Percentiles rank a stretch among this genome's conserved stretches.
Evolutionary conservation across 2,797 vertebrate species (phyloP).

Genomic region (Phataginus tricuspis): DNA sequence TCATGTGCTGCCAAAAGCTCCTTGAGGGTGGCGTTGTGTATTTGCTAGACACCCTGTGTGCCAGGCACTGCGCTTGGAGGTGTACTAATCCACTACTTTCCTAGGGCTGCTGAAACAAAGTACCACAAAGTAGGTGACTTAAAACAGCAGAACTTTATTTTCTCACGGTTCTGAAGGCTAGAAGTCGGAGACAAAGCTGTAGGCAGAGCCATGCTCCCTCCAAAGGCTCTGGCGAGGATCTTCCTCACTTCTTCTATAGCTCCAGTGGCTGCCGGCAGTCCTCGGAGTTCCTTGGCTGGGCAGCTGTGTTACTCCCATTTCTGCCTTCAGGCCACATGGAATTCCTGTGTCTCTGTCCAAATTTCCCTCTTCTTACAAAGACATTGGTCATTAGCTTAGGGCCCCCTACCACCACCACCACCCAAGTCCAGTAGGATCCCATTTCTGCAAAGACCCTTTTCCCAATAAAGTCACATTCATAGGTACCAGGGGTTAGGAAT

Average conservation of each 20-base stretch:
- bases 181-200: neutral
- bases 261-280: neutral
- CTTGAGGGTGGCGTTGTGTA: no score
- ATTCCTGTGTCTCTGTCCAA: neutral
- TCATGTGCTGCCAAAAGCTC: neutral
- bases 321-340: neutral
- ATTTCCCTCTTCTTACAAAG: neutral
- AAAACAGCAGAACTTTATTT: neutral
- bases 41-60: no score
- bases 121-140: neutral
- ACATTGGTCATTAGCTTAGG: neutral
- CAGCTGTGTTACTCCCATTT: neutral
- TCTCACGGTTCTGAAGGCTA: neutral
- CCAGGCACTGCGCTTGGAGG: neutral
- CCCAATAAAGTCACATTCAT: neutral
- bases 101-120: neutral
- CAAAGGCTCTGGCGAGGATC: neutral
- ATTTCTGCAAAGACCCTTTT: neutral
- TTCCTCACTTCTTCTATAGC: neutral
- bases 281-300: neutral
- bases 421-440: neutral
- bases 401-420: no score
- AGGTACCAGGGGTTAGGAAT: neutral
- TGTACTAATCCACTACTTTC: fast-evolving
- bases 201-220: neutral